phyloP scores from a whole-genome alignment of 2,113 vertebrate genomes.

The Sprattus sprattus region DNA sequence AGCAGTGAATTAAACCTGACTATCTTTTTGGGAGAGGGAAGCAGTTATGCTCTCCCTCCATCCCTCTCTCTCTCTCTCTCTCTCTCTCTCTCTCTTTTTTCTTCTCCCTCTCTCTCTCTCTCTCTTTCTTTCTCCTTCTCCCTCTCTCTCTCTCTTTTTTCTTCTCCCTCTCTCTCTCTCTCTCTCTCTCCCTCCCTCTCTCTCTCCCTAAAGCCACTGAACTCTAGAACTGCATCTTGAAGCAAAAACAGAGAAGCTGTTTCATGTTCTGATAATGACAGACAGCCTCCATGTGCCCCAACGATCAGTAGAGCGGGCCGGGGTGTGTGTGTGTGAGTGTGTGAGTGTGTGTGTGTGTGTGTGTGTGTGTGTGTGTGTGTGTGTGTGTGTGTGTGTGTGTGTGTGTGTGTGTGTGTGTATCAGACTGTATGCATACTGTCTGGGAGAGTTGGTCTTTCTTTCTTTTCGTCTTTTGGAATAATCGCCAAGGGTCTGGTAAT shows the following conservation, averaged over 20 bases:
- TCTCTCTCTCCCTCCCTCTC: not conserved
- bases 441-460: not conserved
- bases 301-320: not conserved
- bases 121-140: not conserved
- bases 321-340: not conserved
- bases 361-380: too few species aligned
- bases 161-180: not conserved
- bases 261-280: slow-evolving; percentile 7
- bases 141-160: not conserved
- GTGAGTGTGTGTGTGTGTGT: too few species aligned
- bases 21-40: not conserved
- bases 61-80: not conserved
- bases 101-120: too few species aligned
- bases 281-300: not conserved
- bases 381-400: too few species aligned
- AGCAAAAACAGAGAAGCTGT: slow-evolving; percentile 7
- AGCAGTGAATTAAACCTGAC: not conserved
- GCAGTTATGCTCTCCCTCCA: not conserved
- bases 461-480: not conserved
- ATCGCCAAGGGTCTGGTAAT: slow-evolving; percentile 28
- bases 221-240: not conserved
- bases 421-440: not conserved
- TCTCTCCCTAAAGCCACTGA: not conserved
- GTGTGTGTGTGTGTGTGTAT: too few species aligned
- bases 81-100: too few species aligned